These are phyloP conservation scores for Oscheius sp. DNA, from an alignment of 2,888 invertebrate genomes.

Conservation along the genomic window DNA sequence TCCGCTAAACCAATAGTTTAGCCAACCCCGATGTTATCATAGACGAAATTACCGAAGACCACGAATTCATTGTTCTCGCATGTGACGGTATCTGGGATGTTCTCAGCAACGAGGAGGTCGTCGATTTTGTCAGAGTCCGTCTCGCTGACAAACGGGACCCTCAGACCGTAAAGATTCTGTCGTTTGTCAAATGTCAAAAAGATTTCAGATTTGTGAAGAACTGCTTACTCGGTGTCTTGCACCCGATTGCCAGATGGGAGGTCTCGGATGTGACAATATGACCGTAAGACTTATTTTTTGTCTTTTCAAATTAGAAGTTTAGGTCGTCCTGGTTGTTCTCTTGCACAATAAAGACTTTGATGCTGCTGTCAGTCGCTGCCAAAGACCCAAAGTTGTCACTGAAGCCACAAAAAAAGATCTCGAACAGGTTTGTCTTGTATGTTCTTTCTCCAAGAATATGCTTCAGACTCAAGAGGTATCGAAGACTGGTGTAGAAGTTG, in stretches of 20 bases:
- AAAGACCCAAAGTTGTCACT: constrained; percentile 15
- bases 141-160: constrained; percentile 87
- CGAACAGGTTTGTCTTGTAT: neutral
- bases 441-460: neutral
- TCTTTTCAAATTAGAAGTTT: neutral
- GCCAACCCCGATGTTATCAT: constrained; percentile 92
- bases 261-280: constrained; percentile 97
- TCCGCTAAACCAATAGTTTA: constrained; percentile 73
- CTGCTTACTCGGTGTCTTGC: constrained; percentile 93
- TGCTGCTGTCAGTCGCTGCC: constrained; percentile 7
- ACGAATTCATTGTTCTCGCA: constrained; percentile 95
- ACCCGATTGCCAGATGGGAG: constrained; percentile 95
- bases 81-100: constrained; percentile 99
- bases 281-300: constrained; percentile 78
- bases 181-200: neutral
- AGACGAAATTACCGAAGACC: constrained; percentile 85
- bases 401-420: constrained; percentile 15
- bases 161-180: constrained; percentile 79
- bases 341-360: constrained; percentile 44
- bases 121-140: constrained; percentile 87
- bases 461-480: neutral
- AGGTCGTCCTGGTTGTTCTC: constrained; percentile 64
- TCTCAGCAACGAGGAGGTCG: constrained; percentile 85
- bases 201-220: constrained; percentile 86
- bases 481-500: neutral